Evolutionary conservation across 2,797 vertebrate genomes (phyloP), one percentile per base, ranked within the genome.

Genomic region (Macroramphosus scolopax): DNA sequence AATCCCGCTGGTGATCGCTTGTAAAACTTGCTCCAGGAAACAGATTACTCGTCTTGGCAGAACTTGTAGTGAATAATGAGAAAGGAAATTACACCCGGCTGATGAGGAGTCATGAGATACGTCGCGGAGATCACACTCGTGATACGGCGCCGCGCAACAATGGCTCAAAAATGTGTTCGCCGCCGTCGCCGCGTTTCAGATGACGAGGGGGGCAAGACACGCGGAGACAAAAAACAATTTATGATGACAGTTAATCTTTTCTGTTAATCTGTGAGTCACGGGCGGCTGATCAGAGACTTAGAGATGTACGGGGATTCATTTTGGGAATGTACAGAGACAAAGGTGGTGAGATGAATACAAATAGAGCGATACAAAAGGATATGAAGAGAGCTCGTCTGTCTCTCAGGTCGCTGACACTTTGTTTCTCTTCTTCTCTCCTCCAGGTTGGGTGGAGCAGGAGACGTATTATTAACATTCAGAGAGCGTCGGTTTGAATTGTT

Each of bases 391-490:
- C 72, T 70, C 57, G 51, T 43, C 46, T 75, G 74, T 72, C 72
- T 62, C 63, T 77, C 64, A 37, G 37, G 14, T 59, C 61, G 58
- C 63, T 68, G 64, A 67, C 79, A 65, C 56, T 46, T 38, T 69
- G n/a, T n/a, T n/a, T n/a, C 26, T 22, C 28, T 49, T 5, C 35
- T 29, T 17, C 62, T 68, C 65, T 79, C 69, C 78, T 80, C 24
- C 77, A 92, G 90, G 90, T 77, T 91, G 90, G 90, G 87, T 91
- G 78, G 90, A 91, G 77, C 76, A 8, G 68, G 90, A 91, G 78
- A 89, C 90, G 5, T 91, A 92, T 88, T 92, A 91, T 87, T 92
- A 87, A 84, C 73, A 78, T 81, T 82, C 78, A 81, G 59, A 53
- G 68, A 76, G 77, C 63, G 54, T 68, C 73, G 29, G 32, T 73